phyloP scores from a whole-genome alignment of 2,113 vertebrate genomes.

The Rousettus leschenaultii region DNA sequence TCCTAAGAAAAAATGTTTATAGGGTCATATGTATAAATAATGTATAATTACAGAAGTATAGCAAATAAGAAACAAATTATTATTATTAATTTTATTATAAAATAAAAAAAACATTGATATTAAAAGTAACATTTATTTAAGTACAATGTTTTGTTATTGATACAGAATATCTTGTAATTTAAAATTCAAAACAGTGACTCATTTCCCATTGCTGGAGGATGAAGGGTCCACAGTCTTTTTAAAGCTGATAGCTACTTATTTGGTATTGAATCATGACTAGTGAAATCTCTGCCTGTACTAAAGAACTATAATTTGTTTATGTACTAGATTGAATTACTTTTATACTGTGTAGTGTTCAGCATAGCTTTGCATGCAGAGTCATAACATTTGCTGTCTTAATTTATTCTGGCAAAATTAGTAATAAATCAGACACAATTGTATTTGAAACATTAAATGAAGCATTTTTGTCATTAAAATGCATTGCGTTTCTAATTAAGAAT shows the following conservation, averaged over 20 bases:
- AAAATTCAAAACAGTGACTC: background rate
- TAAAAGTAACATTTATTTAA: background rate
- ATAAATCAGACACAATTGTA: constrained; percentile 49
- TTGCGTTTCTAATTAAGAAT: constrained; percentile 38
- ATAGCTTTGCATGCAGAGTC: background rate
- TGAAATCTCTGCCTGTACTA: background rate
- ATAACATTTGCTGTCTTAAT: constrained; percentile 22
- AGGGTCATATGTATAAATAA: background rate
- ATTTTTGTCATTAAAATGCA: constrained; percentile 58
- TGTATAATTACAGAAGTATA: background rate
- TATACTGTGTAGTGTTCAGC: background rate
- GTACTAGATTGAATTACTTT: background rate
- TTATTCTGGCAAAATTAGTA: constrained; percentile 54
- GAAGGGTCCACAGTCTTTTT: background rate
- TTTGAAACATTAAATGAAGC: constrained; percentile 1
- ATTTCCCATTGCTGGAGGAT: background rate
- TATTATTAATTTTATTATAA: background rate
- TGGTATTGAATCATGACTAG: background rate
- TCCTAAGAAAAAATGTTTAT: background rate
- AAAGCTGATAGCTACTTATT: background rate
- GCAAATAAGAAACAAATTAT: background rate
- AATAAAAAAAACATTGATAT: background rate
- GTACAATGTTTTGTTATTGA: background rate
- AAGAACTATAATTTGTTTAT: background rate
- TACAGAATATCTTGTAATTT: background rate